A percentile compares a stretch with the other conserved stretches of the same genome.
These are phyloP conservation scores for Nemapogon koenigi DNA, from an alignment of 2,888 invertebrate genomes.

Conservation along the genomic window DNA sequence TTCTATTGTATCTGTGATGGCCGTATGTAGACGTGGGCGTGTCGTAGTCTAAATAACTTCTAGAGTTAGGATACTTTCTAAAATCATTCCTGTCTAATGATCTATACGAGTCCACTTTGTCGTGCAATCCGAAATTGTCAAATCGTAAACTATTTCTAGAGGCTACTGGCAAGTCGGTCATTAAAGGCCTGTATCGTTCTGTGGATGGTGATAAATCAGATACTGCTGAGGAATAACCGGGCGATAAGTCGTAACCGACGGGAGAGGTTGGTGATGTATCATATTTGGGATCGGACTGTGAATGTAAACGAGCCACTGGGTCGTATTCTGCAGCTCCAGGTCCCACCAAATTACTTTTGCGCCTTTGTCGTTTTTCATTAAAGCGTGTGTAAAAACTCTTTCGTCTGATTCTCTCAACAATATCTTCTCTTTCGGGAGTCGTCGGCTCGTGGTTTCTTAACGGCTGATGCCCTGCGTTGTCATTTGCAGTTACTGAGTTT, in stretches of 20 bases:
- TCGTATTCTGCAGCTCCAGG: conserved; percentile 67
- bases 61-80: conserved; percentile 43
- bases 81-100: conserved; percentile 56
- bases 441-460: conserved; percentile 50
- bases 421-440: conserved; percentile 70
- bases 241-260: conserved; percentile 42
- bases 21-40: conserved; percentile 40
- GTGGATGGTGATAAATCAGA: conserved; percentile 45
- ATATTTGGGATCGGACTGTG: conserved; percentile 37
- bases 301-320: conserved; percentile 49
- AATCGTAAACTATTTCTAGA: conserved; percentile 40
- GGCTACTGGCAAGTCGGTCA: conserved; percentile 37
- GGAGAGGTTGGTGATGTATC: conserved; percentile 49
- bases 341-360: conserved; percentile 72
- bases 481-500: conserved; percentile 26
- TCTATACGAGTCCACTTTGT: conserved; percentile 53
- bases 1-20: conserved; percentile 46
- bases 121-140: conserved; percentile 43
- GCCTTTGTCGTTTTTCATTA: conserved; percentile 79
- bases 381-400: conserved; percentile 91
- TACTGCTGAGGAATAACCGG: conserved; percentile 41
- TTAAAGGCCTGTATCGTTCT: conserved; percentile 47
- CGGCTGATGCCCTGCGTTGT: conserved; percentile 31
- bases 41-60: conserved; percentile 49
- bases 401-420: conserved; percentile 84